Base-by-base conservation (phyloP, 2,888 invertebrate genomes). In the Schizotus pectinicornis region DNA sequence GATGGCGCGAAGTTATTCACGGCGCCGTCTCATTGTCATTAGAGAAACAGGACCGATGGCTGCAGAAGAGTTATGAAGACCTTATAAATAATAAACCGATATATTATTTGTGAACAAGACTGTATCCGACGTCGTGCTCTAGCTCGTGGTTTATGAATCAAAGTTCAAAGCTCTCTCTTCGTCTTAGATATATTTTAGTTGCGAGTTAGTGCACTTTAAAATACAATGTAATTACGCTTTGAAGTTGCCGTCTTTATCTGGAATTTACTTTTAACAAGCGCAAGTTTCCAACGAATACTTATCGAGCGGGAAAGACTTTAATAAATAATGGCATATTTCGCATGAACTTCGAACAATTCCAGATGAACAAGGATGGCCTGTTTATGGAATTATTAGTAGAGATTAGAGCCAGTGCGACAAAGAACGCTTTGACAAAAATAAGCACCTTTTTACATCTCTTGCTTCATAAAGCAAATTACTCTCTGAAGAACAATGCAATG, bases 11-110 rank as follows among this genome's bases (percentile, higher is more conserved):
- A 22, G 22, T 22, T 22, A 22, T 22, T 22, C 22, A 22, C 22
- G 22, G 22, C 22, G 22, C 22, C 22, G 22, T 22, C 22, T 22
- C 22, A 22, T 22, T 22, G 22, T 22, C 22, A 22, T 22, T 22
- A 22, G 22, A 22, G 22, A 63, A 48, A 58, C 55, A 55, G 45
- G 56, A 56, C 56, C 43, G 67, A 73, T 71, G 70, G 71, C 77
- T 77, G 77, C 74, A 68, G 70, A 70, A 77, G 77, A 78, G 72
- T 76, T 77, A 78, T 75, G 74, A 71, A 61, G 66, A 65, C 72
- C 76, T 78, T 77, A 78, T 77, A 78, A 78, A 78, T 78, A 77
- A 76, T 75, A 77, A 72, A 73, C 74, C 77, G 66, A 77, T 78
- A 78, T 76, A 75, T 78, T 75, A 76, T 67, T 68, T 68, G 66